These are phyloP conservation scores for Physella acuta DNA, from an alignment of 1,140 invertebrate species.

Conservation along the genomic window DNA sequence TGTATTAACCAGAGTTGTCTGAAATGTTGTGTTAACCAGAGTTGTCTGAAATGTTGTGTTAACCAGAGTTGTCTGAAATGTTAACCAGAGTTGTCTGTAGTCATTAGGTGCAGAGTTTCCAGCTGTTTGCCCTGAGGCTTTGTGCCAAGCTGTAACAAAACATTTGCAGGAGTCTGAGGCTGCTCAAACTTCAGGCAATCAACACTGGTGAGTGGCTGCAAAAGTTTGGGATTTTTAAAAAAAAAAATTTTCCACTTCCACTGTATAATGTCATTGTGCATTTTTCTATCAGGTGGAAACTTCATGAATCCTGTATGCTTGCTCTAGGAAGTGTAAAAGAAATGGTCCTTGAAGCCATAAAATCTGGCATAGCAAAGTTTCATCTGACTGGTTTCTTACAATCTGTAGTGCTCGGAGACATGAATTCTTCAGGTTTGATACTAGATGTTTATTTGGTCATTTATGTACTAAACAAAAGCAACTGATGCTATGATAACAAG, in stretches of 20 bases:
- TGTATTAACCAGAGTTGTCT: too few species aligned
- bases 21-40: too few species aligned
- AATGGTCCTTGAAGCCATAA: constrained; percentile 65
- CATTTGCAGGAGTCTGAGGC: constrained; percentile 68
- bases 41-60: too few species aligned
- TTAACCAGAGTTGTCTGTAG: too few species aligned
- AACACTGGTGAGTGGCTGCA: constrained; percentile 61
- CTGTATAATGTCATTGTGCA: too few species aligned
- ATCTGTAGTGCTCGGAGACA: constrained; percentile 61
- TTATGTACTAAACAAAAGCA: too few species aligned
- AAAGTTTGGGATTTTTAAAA: neutral
- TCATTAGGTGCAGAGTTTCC: constrained; percentile 69
- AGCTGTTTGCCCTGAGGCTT: constrained; percentile 65
- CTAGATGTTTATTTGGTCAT: too few species aligned
- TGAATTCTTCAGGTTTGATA: constrained; percentile 62
- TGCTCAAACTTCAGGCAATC: constrained; percentile 62
- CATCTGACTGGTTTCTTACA: constrained; percentile 71
- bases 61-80: too few species aligned
- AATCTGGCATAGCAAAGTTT: constrained; percentile 66
- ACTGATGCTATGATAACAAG: too few species aligned
- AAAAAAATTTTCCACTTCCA: neutral
- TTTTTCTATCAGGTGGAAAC: constrained; percentile 77
- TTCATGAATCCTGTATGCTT: constrained; percentile 74
- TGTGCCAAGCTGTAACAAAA: constrained; percentile 68
- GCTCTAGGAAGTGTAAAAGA: constrained; percentile 67